Evolutionary conservation across 2,888 invertebrate species (phyloP), one percentile per base, ranked within the genome.

Genomic region (Xestia c-nigrum): DNA sequence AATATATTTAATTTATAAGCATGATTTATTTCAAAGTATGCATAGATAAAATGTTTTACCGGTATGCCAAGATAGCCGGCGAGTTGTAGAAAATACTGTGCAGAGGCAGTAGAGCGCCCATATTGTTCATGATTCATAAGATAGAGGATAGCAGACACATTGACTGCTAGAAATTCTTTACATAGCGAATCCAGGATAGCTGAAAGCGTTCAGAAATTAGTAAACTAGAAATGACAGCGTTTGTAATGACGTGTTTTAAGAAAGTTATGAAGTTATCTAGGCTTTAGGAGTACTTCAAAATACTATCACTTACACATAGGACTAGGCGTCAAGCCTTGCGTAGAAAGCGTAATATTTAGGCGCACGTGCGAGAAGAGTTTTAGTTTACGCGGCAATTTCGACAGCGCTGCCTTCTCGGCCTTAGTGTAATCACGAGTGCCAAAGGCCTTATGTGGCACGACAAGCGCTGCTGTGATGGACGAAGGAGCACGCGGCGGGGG

Each of bases 61-160:
- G 99, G 99, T 92, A 99, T 99, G 87, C 99, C 99, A 90, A 99
- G 97, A 96, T 99, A 99, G 78, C 99, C 99, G 87, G 99, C 99
- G 91, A 99, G 97, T 97, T 99, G 99, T 86, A 99, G 97, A 95
- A 99, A 99, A 96, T 99, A 99, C 95, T 99, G 99, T 78, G 99
- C 99, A 85, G 99, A 99, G 88, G 99, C 99, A 80, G 99, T 99
- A 95, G 99, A 99, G 84, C 99, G 97, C 67, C 99, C 99, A 92
- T 99, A 99, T 95, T 98, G 98, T 97, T 99, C 99, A 96, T 99
- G 98, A 97, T 99, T 99, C 98, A 99, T 99, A 97, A 99, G 97
- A 96, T 99, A 99, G 89, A 99, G 97, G 92, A 99, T 99, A 91
- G 99, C 98, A 87, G 99, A 98, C 84, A 99, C 99, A 97, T 99